These are phyloP conservation scores for Onthophagus sagittarius DNA, from an alignment of 2,888 invertebrate genomes.

Conservation along the genomic window DNA sequence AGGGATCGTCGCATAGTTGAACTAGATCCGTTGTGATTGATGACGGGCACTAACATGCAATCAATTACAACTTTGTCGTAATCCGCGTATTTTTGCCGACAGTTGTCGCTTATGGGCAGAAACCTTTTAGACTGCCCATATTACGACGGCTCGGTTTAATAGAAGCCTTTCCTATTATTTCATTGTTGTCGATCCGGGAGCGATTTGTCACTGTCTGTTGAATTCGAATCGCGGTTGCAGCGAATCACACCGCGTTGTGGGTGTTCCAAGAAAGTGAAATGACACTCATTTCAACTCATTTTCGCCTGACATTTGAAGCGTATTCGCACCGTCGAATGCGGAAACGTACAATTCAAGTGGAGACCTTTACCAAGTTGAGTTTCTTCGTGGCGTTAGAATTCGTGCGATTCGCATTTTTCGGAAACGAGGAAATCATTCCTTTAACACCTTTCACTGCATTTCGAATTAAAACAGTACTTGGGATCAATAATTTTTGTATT, in stretches of 20 bases:
- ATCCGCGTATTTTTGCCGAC: neutral
- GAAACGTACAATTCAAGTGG: neutral
- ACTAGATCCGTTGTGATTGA: neutral
- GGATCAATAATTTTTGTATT: neutral
- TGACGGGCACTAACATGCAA: neutral
- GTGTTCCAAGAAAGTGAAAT: neutral
- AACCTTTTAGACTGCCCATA: neutral
- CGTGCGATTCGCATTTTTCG: neutral
- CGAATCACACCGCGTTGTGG: neutral
- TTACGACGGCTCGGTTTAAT: neutral
- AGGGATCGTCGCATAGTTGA: neutral
- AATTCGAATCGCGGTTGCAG: neutral
- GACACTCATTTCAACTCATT: neutral
- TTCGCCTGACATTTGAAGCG: neutral
- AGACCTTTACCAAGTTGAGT: neutral
- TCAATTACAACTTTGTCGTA: neutral
- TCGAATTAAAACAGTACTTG: neutral
- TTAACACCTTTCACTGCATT: neutral
- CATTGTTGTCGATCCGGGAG: neutral
- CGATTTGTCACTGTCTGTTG: neutral
- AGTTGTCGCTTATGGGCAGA: neutral
- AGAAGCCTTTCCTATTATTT: neutral
- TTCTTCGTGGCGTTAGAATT: neutral
- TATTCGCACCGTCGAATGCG: neutral
- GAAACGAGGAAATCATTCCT: neutral